phyloP scores from a whole-genome alignment of 2,113 vertebrate genomes.

The Nibea coibor region DNA sequence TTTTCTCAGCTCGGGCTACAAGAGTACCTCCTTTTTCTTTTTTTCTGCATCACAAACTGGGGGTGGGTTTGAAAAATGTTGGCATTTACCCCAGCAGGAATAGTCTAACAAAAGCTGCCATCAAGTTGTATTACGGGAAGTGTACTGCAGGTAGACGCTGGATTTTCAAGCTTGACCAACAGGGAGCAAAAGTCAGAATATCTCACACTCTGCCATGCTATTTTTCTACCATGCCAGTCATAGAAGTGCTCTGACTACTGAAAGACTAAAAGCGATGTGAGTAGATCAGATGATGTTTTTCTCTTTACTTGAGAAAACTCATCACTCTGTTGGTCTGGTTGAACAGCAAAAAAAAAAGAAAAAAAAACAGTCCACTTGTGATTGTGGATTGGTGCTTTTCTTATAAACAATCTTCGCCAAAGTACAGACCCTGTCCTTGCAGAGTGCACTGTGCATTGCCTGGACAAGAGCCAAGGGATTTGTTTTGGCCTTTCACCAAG shows the following conservation, averaged over 20 bases:
- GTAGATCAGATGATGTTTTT: background rate
- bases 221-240: background rate
- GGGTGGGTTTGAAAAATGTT: background rate
- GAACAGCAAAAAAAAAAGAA: background rate
- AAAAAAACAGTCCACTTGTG: background rate
- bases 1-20: background rate
- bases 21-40: no score
- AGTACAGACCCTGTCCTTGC: background rate
- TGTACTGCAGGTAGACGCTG: no score
- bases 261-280: background rate
- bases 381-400: background rate
- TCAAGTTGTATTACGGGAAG: background rate
- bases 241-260: no score
- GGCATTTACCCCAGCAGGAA: background rate
- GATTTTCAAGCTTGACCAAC: background rate
- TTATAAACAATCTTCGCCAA: background rate
- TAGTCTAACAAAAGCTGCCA: background rate
- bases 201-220: background rate
- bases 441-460: background rate
- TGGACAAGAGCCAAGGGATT: background rate
- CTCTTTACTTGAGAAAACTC: background rate
- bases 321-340: background rate
- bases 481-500: constrained; percentile 3
- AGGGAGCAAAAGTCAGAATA: background rate
- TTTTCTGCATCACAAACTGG: background rate